Evolutionary conservation across 2,797 vertebrate genomes (phyloP), one percentile per base, ranked within the genome.

Genomic region (Mycteria americana): DNA sequence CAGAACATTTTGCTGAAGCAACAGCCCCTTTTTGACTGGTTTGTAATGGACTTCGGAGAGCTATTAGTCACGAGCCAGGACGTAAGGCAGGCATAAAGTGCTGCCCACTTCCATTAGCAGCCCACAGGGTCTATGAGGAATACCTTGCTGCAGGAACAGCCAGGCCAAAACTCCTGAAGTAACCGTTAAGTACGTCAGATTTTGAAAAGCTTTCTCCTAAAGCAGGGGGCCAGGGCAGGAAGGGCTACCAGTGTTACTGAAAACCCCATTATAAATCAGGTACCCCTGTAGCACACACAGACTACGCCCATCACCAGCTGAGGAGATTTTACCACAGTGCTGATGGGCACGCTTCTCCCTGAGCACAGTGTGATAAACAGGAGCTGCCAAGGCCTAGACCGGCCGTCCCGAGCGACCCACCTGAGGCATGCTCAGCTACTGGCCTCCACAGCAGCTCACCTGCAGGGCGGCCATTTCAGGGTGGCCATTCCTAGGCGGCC

Each of bases 21-120:
- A 90, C 37, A 81, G 62, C 56, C 82, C 23, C 85, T 88, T 83
- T 80, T 41, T 45, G 41, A 56, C 79, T 64, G 69, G 45, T 50
- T 28, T 60, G 37, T 90, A 86, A 94, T 84, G 88, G 85, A 27
- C 65, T 90, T 95, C 41, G 76, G 27, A 75, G 76, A 67, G 62
- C 6, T 22, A 82, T 83, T 70, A 0, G 3, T 68, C 3, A 9
- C 1, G 2, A 73, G 57, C 65, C 65, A 72, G 62, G 62, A 67
- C 4, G 3, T 30, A 37, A 76, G 56, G 67, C 43, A 85, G 54
- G 56, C 56, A 80, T n/a, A 84, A 95, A 93, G 80, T 57, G 68
- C 76, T 84, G 77, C 83, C 64, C n/a, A 8, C 57, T 88, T 88
- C 92, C 83, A 93, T 93, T 94, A 95, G 92, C 79, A 50, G 79